These are phyloP conservation scores for Rhegmatorhina hoffmannsi DNA, from an alignment of 2,113 vertebrate species.

Conservation along the genomic window DNA sequence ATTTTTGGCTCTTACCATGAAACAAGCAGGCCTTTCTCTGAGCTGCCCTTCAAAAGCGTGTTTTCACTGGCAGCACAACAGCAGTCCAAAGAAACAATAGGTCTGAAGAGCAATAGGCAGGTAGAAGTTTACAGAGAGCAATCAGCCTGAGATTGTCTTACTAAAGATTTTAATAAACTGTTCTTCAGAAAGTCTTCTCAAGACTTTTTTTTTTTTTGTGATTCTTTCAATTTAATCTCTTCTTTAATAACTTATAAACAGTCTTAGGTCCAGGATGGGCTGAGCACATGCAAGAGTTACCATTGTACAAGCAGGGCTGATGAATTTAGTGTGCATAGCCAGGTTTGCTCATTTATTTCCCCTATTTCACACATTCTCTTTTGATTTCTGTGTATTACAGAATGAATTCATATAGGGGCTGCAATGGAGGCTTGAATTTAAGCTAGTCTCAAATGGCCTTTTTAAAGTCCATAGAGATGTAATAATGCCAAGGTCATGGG, in stretches of 20 bases:
- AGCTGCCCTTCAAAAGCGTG: neutral
- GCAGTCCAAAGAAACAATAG: neutral
- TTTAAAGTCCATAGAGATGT: neutral
- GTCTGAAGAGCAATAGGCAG: neutral
- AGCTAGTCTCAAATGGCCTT: neutral
- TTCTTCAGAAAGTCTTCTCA: neutral
- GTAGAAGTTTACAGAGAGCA: neutral
- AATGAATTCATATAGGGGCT: neutral
- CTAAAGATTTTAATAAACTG: neutral
- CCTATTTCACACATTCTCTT: neutral
- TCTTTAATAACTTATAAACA: neutral
- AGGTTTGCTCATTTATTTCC: neutral
- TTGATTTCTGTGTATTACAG: neutral
- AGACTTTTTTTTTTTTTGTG: neutral
- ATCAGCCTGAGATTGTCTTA: neutral
- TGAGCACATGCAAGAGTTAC: neutral
- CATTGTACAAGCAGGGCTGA: neutral
- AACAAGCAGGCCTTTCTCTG: neutral
- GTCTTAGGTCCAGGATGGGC: neutral
- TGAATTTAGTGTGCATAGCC: neutral
- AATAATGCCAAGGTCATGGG: too few species aligned
- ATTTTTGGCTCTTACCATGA: neutral
- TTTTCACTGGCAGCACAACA: neutral
- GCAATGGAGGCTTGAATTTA: neutral
- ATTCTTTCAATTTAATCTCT: neutral